Evolutionary conservation across 2,888 invertebrate species (phyloP).

Genomic region (Hyposoter dolosus): DNA sequence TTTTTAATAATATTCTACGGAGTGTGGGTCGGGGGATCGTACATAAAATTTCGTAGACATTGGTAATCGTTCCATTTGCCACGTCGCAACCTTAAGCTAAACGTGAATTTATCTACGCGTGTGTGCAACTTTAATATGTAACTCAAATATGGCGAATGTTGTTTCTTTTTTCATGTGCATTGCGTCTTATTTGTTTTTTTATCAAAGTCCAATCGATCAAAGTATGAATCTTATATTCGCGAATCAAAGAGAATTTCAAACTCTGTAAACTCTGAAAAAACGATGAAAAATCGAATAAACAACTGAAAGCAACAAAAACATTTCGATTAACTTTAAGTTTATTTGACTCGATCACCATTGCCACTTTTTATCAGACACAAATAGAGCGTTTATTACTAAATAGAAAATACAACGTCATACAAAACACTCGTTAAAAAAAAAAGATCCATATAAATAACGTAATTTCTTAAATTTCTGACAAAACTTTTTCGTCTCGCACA

Average conservation of each 20-base stretch:
- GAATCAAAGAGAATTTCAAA: slow-evolving; percentile 40
- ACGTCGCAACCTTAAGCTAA: slow-evolving; percentile 51
- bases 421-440: slow-evolving; percentile 59
- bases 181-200: slow-evolving; percentile 55
- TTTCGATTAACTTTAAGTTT: slow-evolving; percentile 42
- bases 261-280: slow-evolving; percentile 43
- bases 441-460: slow-evolving; percentile 28
- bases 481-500: slow-evolving; percentile 15
- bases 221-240: slow-evolving; percentile 41
- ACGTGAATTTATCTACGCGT: slow-evolving; percentile 50
- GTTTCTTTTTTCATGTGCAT: slow-evolving; percentile 53
- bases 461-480: slow-evolving; percentile 15
- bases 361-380: slow-evolving; percentile 2
- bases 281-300: slow-evolving; percentile 48
- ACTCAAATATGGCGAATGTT: slow-evolving; percentile 39
- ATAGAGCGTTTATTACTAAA: slow-evolving; percentile 61
- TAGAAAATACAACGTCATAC: slow-evolving; percentile 59
- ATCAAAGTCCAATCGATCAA: slow-evolving; percentile 61
- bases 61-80: slow-evolving; percentile 48
- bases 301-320: slow-evolving; percentile 42
- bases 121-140: slow-evolving; percentile 57
- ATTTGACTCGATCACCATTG: slow-evolving; percentile 31
- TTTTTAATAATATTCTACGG: slow-evolving; percentile 20
- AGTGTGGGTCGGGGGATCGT: slow-evolving; percentile 8
- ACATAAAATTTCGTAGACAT: slow-evolving; percentile 34